These are phyloP conservation scores for Tragopan temminckii DNA, from an alignment of 2,797 vertebrate species.

Conservation along the genomic window DNA sequence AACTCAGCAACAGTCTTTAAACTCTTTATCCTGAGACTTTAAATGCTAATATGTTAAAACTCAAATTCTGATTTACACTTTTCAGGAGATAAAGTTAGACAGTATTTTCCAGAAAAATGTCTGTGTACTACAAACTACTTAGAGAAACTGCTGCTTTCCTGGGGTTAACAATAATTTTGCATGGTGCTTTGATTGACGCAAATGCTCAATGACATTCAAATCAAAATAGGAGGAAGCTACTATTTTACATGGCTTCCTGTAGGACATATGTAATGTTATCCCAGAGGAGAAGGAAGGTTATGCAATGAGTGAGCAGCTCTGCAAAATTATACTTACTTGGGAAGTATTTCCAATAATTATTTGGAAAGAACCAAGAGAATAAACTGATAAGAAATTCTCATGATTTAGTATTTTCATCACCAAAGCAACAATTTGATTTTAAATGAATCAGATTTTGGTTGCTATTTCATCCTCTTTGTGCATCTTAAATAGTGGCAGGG, in stretches of 20 bases:
- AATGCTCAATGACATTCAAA: conserved; percentile 42
- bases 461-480: background rate
- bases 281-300: conserved; percentile 51
- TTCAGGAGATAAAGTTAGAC: background rate
- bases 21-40: background rate
- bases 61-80: background rate
- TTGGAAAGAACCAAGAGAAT: background rate
- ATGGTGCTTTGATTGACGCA: conserved; percentile 41
- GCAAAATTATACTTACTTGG: background rate
- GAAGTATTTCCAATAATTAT: conserved; percentile 69
- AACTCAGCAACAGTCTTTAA: background rate
- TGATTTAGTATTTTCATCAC: conserved; percentile 1
- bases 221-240: conserved; percentile 69
- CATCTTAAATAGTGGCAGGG: background rate
- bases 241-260: conserved; percentile 65
- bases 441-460: background rate
- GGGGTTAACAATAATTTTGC: background rate
- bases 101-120: background rate
- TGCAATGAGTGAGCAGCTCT: conserved; percentile 20
- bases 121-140: background rate
- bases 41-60: background rate
- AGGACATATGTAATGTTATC: conserved; percentile 42
- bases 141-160: conserved; percentile 33
- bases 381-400: conserved; percentile 29
- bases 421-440: conserved; percentile 12